Base-by-base conservation (phyloP, 1,140 invertebrate genomes). In the Carcinoscorpius rotundicauda region DNA sequence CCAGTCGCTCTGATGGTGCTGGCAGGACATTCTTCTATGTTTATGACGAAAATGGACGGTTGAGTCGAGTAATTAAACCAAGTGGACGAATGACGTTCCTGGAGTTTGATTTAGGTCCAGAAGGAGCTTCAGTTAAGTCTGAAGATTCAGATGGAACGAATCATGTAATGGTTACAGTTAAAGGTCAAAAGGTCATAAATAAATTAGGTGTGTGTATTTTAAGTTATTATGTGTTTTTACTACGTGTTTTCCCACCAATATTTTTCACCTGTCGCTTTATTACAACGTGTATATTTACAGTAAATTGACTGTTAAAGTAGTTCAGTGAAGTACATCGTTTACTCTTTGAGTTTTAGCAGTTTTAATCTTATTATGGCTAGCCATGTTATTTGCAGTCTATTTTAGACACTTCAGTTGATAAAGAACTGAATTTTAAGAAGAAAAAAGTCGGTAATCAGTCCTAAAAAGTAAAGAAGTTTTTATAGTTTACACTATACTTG, bases 1-100 rank as follows among this genome's bases (percentile, higher is more conserved):
- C 70, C 52, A 77, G 75, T 53, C 57, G 66, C 56, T 59, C 91
- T 55, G 91, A 95, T 73, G 91, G 89, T 51, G 89, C 90, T 4
- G 94, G 93, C 3, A 81, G 91, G 63, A 91, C 89, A 62, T 94
- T 91, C 73, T 88, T 95, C 3, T 98, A 97, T 76, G 88, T 91
- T 73, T 98, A 97, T 73, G 93, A 98, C 74, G 88, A 91, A 73
- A 96, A 95, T 76, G 94, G 94, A 9, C 83, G 94, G 69, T 78
- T 97, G 0, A 90, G 87, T 4, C 87, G 86, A 4, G 89, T 91
- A 3, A 88, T 96, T 0, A 93, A 91, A 4, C 93, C 94, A 0
- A 97, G 92, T 49, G 94, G 92, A 2, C 86, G 90, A 78, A 85
- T 93, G 3, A 88, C 93, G 53, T 86, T 84, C 59, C 75, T 96